phyloP scores from a whole-genome alignment of 2,797 vertebrate species.

The Gadopsis bispinosus region DNA sequence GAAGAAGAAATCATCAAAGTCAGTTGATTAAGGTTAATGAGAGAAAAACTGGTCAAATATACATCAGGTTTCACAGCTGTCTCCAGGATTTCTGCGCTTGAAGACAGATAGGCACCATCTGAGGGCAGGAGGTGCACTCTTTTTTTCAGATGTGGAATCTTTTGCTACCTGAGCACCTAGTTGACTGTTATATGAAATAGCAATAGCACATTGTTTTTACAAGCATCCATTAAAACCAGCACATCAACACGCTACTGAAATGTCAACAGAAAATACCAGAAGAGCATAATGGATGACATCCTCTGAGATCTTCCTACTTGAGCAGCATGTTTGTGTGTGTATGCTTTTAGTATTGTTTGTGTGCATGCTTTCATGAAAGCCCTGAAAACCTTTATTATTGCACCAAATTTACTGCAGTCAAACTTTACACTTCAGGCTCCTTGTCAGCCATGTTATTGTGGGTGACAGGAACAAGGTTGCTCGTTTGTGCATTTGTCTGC shows the following conservation, averaged over 20 bases:
- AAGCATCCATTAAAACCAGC: not conserved
- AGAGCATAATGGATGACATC: not conserved
- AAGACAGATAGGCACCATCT: too few species aligned
- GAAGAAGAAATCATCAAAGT: too few species aligned
- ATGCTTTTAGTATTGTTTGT: not conserved
- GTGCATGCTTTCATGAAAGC: not conserved
- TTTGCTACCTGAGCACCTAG: not conserved
- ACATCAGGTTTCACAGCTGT: too few species aligned
- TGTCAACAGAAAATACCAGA: not conserved
- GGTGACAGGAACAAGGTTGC: constrained; percentile 14
- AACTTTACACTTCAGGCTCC: constrained; percentile 23
- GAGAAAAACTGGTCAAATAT: too few species aligned
- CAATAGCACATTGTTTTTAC: not conserved
- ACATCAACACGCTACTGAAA: not conserved
- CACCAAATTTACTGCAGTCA: constrained; percentile 29
- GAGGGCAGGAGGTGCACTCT: too few species aligned
- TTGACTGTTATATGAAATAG: not conserved
- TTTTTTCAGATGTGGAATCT: not conserved
- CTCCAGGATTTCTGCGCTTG: too few species aligned
- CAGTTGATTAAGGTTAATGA: too few species aligned
- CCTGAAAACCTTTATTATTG: constrained; percentile 24
- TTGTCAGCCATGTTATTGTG: constrained; percentile 16
- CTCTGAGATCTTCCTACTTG: not conserved
- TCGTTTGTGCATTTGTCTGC: constrained; percentile 29
- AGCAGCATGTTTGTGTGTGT: constrained; percentile 2